Base-by-base conservation (phyloP, 2,888 invertebrate species). In the Antitype chi region DNA sequence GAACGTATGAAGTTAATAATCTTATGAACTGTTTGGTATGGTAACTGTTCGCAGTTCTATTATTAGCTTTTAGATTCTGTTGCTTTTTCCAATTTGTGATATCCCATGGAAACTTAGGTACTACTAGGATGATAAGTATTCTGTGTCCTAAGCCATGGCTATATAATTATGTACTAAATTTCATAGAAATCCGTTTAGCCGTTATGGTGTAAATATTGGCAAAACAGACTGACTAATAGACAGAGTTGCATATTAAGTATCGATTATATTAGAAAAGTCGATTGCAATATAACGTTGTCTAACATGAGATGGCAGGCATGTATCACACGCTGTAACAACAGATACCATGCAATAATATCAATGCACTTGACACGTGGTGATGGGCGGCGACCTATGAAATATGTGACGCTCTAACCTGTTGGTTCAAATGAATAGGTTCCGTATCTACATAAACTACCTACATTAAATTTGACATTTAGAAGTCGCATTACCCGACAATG, bases 1-100 rank as follows among this genome's bases (percentile, higher is more conserved):
- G 55, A 67, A 70, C 25, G 64, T 62, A 62, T 32, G 11, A 60
- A 63, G 59, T 38, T 72, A 5, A 47, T 55, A 53, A 52, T 70
- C 53, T 49, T 73, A 53, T 32, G 43, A 32, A 55, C 7, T 32
- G 55, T 43, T 60, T n/a, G n/a, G n/a, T n/a, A n/a, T n/a, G n/a
- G n/a, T 49, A 32, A 55, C 7, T 32, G 55, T 43, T 60, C 20
- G 43, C 53, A 28, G 53, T 49, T 60, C 15, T 53, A 6, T 13
- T 59, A 47, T 38, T 38, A n/a, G 8, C 11, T 3, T 9, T 70
- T 72, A 43, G 2, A 17, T 25, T 15, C 0, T 3, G 17, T 25
- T 32, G 13, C 13, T 32, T 28, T 8, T 76, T 32, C 0, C 9
- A n/a, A n/a, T 20, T 20, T 47, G 11, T 66, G 6, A 5, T 38